Evolutionary conservation across 2,888 invertebrate genomes (phyloP).

Genomic region (Aphidoletes aphidimyza): DNA sequence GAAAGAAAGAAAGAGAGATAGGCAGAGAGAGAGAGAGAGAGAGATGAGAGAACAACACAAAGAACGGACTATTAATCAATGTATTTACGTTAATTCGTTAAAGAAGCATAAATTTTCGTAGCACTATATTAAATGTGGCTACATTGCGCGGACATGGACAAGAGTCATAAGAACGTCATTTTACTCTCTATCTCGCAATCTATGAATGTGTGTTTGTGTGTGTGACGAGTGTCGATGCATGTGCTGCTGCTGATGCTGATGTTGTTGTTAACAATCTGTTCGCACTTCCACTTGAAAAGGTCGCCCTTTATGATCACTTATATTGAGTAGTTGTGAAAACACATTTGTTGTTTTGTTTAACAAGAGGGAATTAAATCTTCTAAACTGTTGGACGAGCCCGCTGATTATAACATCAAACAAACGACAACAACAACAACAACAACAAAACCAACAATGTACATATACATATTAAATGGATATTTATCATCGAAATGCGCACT

Average conservation of each 20-base stretch:
- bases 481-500: slow-evolving; percentile 12
- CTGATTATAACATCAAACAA: slow-evolving; percentile 38
- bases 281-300: slow-evolving; percentile 39
- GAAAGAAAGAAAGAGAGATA: not conserved
- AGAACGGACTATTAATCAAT: slow-evolving; percentile 38
- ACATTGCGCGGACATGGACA: slow-evolving; percentile 11
- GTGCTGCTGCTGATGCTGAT: not conserved
- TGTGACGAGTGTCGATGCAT: not conserved
- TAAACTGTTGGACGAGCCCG: slow-evolving; percentile 15
- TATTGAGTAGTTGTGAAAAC: slow-evolving; percentile 52
- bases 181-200: not conserved
- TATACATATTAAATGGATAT: not conserved
- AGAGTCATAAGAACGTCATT: not conserved
- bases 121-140: slow-evolving; percentile 18
- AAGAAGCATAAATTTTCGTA: slow-evolving; percentile 50
- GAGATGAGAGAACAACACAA: too few species aligned
- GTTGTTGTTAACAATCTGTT: slow-evolving; percentile 43
- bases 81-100: slow-evolving; percentile 48
- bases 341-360: slow-evolving; percentile 43
- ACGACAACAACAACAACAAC: not conserved
- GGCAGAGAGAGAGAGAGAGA: not conserved
- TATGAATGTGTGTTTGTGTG: not conserved
- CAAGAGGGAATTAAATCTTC: slow-evolving; percentile 46
- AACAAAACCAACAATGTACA: not conserved
- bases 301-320: slow-evolving; percentile 28